phyloP scores from a whole-genome alignment of 2,113 vertebrate species.

The Bombycilla garrulus region DNA sequence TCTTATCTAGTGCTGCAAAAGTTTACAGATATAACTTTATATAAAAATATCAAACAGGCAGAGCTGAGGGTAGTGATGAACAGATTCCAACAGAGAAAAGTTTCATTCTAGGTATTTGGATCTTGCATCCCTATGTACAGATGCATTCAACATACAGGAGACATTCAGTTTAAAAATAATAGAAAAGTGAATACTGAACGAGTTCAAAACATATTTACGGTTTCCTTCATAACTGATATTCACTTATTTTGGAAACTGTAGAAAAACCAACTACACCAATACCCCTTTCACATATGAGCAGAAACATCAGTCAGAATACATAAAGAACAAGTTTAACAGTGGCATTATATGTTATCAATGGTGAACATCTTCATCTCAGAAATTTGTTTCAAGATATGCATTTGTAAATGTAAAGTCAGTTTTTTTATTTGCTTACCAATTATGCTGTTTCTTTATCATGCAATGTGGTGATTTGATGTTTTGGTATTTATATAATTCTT shows the following conservation, averaged over 20 bases:
- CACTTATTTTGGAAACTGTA: neutral
- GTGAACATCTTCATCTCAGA: accelerated
- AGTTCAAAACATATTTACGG: neutral
- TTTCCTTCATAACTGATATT: neutral
- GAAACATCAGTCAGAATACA: neutral
- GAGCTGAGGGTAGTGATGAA: neutral
- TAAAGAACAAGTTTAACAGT: neutral
- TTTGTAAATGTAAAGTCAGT: neutral
- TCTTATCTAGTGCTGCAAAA: neutral
- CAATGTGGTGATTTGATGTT: neutral
- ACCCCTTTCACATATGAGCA: neutral
- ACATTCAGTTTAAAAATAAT: neutral
- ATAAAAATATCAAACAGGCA: neutral
- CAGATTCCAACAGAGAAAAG: neutral
- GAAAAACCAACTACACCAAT: neutral
- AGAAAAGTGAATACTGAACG: neutral
- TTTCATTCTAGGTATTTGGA: neutral
- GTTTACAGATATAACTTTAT: neutral
- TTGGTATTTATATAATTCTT: neutral
- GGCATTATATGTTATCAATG: neutral
- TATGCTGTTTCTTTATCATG: neutral
- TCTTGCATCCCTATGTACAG: neutral
- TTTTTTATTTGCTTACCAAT: neutral
- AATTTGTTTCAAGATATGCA: neutral
- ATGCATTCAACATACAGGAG: neutral